These are phyloP conservation scores for Chaetodon trifasciatus DNA, from an alignment of 2,797 vertebrate genomes.

Conservation along the genomic window DNA sequence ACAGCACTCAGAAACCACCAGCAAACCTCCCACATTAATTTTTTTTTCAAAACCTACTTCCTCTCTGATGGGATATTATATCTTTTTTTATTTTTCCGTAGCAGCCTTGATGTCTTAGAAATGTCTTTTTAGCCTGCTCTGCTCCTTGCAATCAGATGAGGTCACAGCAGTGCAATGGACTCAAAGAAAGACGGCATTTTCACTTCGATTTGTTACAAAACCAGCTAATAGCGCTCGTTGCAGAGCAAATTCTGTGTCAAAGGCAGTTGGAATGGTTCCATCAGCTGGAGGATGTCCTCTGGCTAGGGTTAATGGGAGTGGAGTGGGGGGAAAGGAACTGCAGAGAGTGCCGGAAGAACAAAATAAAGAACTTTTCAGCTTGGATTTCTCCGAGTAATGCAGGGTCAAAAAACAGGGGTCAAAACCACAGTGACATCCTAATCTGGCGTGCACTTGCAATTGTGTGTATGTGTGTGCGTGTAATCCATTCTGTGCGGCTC, in stretches of 20 bases:
- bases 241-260: constrained; percentile 82
- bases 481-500: constrained; percentile 68
- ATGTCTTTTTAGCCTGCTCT: constrained; percentile 70
- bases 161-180: constrained; percentile 74
- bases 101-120: constrained; percentile 69
- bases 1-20: constrained; percentile 46
- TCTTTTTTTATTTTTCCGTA: constrained; percentile 50
- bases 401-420: constrained; percentile 81
- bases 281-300: constrained; percentile 84
- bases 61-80: constrained; percentile 43
- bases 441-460: constrained; percentile 65
- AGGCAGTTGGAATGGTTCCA: constrained; percentile 83
- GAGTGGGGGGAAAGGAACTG: constrained; percentile 74
- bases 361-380: constrained; percentile 83
- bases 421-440: constrained; percentile 77
- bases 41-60: constrained; percentile 41
- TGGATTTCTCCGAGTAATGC: constrained; percentile 79
- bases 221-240: constrained; percentile 78
- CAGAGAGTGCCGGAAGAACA: constrained; percentile 72
- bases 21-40: constrained; percentile 38
- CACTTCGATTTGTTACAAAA: constrained; percentile 79
- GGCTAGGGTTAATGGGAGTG: constrained; percentile 85
- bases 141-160: constrained; percentile 77
- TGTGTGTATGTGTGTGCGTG: constrained; percentile 38
- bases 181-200: constrained; percentile 73